Evolutionary conservation across 2,113 vertebrate species (phyloP), one percentile per base, ranked within the genome.

Genomic region (Pluvialis apricaria): DNA sequence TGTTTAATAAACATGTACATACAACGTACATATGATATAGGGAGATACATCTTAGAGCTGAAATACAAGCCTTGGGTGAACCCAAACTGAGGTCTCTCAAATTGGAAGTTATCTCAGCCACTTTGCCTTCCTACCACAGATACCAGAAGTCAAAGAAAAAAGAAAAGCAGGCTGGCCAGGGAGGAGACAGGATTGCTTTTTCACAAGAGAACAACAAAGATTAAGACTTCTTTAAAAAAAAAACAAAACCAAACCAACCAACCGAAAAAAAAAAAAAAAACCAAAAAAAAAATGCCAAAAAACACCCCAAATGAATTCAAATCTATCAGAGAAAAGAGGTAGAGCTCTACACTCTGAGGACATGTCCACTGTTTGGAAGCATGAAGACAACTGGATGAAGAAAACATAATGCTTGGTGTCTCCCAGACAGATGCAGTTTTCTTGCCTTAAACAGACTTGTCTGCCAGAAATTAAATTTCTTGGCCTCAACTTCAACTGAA

Each of bases 391-490:
- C 11, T 19, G 49, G 73, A 77, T 47, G 38, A 92, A 90, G 87
- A 88, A 93, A 95, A 65, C 31, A 0, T 16, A 82, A 55, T 38
- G 55, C 66, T 82, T 57, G n/a, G 20, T 36, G 38, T 72, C 66
- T 87, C 54, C 76, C 69, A 34, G 62, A 72, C 47, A 93, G 82
- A 34, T 90, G 66, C 54, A 69, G 66, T 68, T 64, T 72, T 40
- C 82, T 87, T 58, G 55, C 90, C 49, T 87, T 79, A 70, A 61
- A 79, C 42, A 96, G 60, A 60, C 36, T 52, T 58, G 19, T 26
- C 80, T 92, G 60, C 13, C 69, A 95, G 80, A 71, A 94, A 94
- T 54, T 9, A 38, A 13, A 78, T 57, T 94, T 60, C 58, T 72
- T 69, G 36, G 71, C 24, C 61, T 70, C 51, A 34, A 5, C 47